phyloP scores from a whole-genome alignment of 2,797 vertebrate species.

The Babyrousa celebensis region DNA sequence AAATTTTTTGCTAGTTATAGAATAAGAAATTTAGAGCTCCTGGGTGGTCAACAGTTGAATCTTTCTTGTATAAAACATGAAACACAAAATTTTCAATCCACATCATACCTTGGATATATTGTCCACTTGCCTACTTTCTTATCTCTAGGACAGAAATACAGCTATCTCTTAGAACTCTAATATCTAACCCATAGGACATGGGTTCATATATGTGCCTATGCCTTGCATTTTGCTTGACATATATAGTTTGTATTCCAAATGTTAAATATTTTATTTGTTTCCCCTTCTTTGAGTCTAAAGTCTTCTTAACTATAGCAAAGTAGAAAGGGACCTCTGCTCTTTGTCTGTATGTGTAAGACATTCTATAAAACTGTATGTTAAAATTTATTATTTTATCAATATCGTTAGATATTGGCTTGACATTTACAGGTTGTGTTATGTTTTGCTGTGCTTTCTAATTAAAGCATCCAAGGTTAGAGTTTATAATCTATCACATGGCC shows the following conservation, averaged over 20 bases:
- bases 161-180: background rate
- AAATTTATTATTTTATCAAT: constrained; percentile 38
- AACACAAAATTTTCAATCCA: background rate
- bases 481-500: constrained; percentile 17
- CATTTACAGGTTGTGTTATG: constrained; percentile 52
- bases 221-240: background rate
- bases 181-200: background rate
- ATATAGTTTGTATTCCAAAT: background rate
- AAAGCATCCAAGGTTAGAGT: constrained; percentile 7
- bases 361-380: constrained; percentile 45
- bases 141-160: background rate
- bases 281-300: background rate
- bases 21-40: background rate
- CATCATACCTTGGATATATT: background rate
- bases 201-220: background rate
- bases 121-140: background rate
- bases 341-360: constrained; percentile 20
- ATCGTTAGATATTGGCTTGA: background rate
- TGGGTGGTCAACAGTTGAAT: background rate
- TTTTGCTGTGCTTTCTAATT: constrained; percentile 61
- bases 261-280: background rate
- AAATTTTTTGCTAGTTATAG: background rate
- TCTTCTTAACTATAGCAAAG: constrained; percentile 34
- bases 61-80: background rate
- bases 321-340: background rate